phyloP scores from a whole-genome alignment of 2,888 invertebrate species.

The Loripinus fragilis region DNA sequence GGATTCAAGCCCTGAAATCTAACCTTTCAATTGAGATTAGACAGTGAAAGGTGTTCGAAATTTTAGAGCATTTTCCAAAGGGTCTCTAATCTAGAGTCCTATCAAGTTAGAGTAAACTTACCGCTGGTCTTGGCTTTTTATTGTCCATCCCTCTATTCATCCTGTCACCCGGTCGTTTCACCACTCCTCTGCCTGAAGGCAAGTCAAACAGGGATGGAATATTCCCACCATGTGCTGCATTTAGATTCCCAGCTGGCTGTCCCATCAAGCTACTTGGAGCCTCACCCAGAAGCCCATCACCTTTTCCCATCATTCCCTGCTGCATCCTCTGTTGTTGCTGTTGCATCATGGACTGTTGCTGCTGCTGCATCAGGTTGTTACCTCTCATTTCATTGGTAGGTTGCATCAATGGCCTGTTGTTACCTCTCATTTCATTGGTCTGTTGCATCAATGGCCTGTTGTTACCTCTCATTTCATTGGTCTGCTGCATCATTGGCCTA shows the following conservation, averaged over 20 bases:
- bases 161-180: conserved; percentile 31
- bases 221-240: conserved; percentile 21
- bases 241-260: conserved; percentile 21
- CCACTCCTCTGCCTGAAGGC: conserved; percentile 16
- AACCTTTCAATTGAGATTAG: too few relatives aligned
- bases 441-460: not conserved
- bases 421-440: too few relatives aligned
- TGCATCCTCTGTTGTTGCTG: conserved; percentile 25
- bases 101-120: too few relatives aligned
- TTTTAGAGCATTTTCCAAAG: too few relatives aligned
- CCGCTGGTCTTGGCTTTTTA: conserved; percentile 40
- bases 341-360: conserved; percentile 20
- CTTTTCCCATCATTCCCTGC: conserved; percentile 14
- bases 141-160: conserved; percentile 16
- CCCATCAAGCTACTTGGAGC: conserved; percentile 20
- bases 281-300: conserved; percentile 31
- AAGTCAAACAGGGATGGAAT: conserved; percentile 53
- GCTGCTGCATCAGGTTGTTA: conserved; percentile 22
- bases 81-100: too few relatives aligned
- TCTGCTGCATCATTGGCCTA: not conserved
- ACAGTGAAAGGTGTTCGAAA: too few relatives aligned
- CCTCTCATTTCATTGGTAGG: conserved; percentile 28
- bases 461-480: too few relatives aligned
- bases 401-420: not conserved
- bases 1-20: too few relatives aligned